phyloP scores from a whole-genome alignment of 2,888 invertebrate genomes.

The Dryobotodes eremita region DNA sequence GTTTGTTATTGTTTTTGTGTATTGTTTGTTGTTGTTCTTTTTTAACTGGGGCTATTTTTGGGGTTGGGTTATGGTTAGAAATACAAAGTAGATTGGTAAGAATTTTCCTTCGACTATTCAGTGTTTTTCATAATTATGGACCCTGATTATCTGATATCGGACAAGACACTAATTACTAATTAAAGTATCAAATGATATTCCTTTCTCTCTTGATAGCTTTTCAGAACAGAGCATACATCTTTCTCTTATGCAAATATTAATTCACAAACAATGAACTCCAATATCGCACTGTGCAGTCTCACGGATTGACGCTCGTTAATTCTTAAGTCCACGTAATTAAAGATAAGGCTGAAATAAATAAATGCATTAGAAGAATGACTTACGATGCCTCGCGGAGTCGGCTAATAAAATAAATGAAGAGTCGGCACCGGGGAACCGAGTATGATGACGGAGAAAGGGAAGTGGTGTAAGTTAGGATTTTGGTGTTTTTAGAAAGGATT shows the following conservation, averaged over 20 bases:
- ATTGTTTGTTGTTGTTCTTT: no score
- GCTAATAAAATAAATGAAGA: slow-evolving; percentile 89
- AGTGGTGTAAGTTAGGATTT: slow-evolving; percentile 62
- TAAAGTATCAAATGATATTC: not conserved
- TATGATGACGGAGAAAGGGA: slow-evolving; percentile 51
- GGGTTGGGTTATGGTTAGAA: no score
- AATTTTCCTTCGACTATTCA: not conserved
- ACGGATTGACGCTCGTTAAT: slow-evolving; percentile 79
- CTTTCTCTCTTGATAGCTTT: not conserved
- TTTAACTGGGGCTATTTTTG: not conserved
- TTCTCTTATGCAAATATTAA: slow-evolving; percentile 38
- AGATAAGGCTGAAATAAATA: slow-evolving; percentile 82
- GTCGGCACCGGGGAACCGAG: slow-evolving; percentile 72
- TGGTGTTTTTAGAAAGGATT: not conserved
- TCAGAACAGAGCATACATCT: not conserved
- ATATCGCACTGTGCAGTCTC: slow-evolving; percentile 74
- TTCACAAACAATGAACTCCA: slow-evolving; percentile 18
- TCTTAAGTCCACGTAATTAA: slow-evolving; percentile 84
- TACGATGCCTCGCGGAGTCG: slow-evolving; percentile 85
- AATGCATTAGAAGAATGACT: slow-evolving; percentile 86
- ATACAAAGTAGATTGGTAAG: not conserved
- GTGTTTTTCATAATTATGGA: not conserved
- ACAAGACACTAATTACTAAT: not conserved
- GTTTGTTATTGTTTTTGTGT: no score
- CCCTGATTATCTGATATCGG: not conserved